A percentile compares a stretch with the other conserved stretches of the same genome.
phyloP scores from a whole-genome alignment of 2,888 invertebrate species.

The Chydorus sphaericus region DNA sequence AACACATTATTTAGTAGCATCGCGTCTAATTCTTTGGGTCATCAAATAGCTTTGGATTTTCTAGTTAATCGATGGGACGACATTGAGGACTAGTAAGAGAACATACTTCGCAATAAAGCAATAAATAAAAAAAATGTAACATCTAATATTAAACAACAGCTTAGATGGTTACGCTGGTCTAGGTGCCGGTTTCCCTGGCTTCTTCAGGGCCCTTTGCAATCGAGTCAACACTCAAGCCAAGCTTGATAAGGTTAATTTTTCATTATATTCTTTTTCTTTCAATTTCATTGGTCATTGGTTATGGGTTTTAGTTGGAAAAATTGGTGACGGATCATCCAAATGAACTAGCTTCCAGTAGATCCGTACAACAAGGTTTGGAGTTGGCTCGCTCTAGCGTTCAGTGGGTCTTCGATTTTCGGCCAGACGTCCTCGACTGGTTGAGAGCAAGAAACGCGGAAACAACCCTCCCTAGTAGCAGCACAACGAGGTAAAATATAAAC shows the following conservation, averaged over 20 bases:
- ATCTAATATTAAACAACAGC: no score
- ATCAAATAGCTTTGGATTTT: constrained; percentile 24
- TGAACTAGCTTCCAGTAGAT: constrained; percentile 55
- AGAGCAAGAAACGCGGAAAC: no score
- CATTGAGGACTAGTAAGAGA: constrained; percentile 20
- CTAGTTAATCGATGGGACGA: constrained; percentile 23
- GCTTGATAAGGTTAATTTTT: neutral
- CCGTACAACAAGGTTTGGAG: constrained; percentile 65
- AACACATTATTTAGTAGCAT: constrained; percentile 21
- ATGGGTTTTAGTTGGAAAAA: constrained; percentile 39
- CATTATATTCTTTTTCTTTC: no score
- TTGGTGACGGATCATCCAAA: constrained; percentile 47
- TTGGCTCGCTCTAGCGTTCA: constrained; percentile 62
- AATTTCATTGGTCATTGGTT: no score
- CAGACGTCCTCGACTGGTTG: no score
- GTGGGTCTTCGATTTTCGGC: no score
- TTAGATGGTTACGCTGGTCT: neutral
- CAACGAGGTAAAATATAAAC: no score
- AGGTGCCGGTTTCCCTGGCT: neutral
- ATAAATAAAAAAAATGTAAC: no score
- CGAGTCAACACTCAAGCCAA: neutral
- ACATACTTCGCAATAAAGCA: no score
- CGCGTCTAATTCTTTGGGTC: constrained; percentile 27
- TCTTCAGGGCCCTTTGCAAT: neutral
- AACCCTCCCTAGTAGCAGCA: no score